A percentile compares a stretch with the other conserved stretches of the same genome.
Evolutionary conservation across 2,797 vertebrate species (phyloP).

Genomic region (Poecilia gillii): DNA sequence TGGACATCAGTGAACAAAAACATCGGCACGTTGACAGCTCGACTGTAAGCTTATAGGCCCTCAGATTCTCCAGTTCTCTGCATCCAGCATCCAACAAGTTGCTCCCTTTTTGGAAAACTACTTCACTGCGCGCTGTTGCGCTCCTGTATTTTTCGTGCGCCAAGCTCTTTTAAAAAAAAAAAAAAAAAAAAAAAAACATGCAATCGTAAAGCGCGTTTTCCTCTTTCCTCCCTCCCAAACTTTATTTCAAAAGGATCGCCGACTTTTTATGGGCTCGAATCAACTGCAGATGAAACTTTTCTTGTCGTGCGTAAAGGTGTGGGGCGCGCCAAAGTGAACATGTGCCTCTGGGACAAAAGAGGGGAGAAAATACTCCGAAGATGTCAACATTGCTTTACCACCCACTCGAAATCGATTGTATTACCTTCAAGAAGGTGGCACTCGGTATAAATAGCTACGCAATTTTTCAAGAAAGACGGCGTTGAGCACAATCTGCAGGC

Average conservation of each 20-base stretch:
- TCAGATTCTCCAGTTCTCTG: constrained; percentile 48
- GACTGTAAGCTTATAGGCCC: constrained; percentile 58
- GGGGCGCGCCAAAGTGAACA: constrained; percentile 82
- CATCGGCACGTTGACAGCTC: constrained; percentile 66
- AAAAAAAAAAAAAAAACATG: neutral
- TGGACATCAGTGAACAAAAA: constrained; percentile 70
- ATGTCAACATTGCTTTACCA: constrained; percentile 87
- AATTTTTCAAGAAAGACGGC: constrained; percentile 77
- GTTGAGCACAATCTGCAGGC: constrained; percentile 72
- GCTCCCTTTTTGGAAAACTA: constrained; percentile 46
- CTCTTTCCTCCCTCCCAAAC: neutral
- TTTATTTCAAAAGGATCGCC: constrained; percentile 1
- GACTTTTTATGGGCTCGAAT: constrained; percentile 29
- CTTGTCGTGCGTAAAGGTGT: constrained; percentile 74
- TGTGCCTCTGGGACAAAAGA: constrained; percentile 73
- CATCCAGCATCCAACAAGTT: constrained; percentile 67
- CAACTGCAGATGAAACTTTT: constrained; percentile 26
- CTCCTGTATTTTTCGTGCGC: neutral
- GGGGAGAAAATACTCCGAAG: constrained; percentile 74
- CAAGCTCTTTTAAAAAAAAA: no score
- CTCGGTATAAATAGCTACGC: constrained; percentile 87
- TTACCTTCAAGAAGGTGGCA: constrained; percentile 84
- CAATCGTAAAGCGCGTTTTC: neutral
- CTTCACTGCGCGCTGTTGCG: constrained; percentile 28
- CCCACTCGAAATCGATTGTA: constrained; percentile 93